phyloP scores from a whole-genome alignment of 2,888 invertebrate genomes.

The Leucophora obtusa region DNA sequence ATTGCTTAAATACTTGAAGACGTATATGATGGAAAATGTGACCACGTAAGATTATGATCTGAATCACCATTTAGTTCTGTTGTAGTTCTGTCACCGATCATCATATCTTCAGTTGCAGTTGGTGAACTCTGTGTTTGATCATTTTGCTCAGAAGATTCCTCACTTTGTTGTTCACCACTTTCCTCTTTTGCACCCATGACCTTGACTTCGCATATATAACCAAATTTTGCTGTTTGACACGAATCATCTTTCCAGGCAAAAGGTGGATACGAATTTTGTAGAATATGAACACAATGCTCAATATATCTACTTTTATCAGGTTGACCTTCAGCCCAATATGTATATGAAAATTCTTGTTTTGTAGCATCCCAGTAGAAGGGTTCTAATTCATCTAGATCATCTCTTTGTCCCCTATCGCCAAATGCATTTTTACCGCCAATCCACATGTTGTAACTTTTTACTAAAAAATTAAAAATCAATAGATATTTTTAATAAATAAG shows the following conservation, averaged over 20 bases:
- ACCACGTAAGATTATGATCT: no score
- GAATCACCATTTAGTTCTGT: no score
- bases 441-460: slow-evolving; percentile 18
- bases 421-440: slow-evolving; percentile 30
- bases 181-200: neutral
- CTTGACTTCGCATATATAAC: slow-evolving; percentile 18
- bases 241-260: slow-evolving; percentile 6
- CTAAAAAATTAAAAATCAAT: neutral
- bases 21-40: no score
- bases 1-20: no score
- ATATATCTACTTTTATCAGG: neutral
- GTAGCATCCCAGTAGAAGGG: slow-evolving; percentile 18
- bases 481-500: no score
- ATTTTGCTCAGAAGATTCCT: no score
- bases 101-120: no score
- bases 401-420: neutral
- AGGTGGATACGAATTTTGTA: neutral
- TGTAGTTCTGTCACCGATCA: no score
- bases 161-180: no score
- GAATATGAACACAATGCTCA: slow-evolving; percentile 1
- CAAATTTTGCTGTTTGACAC: neutral
- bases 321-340: slow-evolving; percentile 5
- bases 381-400: neutral
- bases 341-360: neutral
- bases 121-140: no score